Percentiles rank a stretch among this genome's conserved stretches.
Evolutionary conservation across 37 sponge, comb jelly and placozoan species (phyloP).

Genomic region (Aplysina aerophoba): DNA sequence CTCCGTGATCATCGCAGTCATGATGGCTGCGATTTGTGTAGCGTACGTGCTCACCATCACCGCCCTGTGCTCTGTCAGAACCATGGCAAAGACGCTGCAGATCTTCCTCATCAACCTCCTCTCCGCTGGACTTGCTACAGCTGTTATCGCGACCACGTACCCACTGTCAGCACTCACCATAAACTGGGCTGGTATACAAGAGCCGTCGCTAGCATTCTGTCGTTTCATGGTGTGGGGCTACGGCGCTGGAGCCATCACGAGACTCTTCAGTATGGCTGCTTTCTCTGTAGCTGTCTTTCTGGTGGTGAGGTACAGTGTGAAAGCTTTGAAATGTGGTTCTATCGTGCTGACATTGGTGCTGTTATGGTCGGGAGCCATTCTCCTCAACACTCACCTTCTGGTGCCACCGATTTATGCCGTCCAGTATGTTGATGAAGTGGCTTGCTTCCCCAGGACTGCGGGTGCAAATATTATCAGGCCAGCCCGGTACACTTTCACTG

Average conservation of each 20-base stretch:
- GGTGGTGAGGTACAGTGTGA: background rate
- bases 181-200: background rate
- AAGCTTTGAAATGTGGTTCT: background rate
- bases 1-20: too few relatives aligned
- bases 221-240: background rate
- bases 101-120: slow-evolving; percentile 20
- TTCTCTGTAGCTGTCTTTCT: background rate
- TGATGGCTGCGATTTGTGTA: too few relatives aligned
- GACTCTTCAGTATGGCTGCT: background rate
- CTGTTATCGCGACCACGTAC: background rate
- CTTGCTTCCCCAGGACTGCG: background rate
- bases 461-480: background rate
- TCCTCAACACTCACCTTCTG: background rate
- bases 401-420: background rate
- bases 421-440: background rate
- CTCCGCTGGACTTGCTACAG: background rate
- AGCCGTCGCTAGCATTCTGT: background rate
- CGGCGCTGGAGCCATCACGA: background rate
- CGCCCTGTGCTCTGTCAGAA: background rate
- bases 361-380: background rate
- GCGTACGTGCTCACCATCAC: slow-evolving; percentile 16
- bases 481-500: background rate
- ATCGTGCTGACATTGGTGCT: background rate
- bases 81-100: background rate
- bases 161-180: background rate